A percentile compares a stretch with the other conserved stretches of the same genome.
These are phyloP conservation scores for Nycticebus coucang DNA, from an alignment of 2,113 vertebrate species.

Conservation along the genomic window DNA sequence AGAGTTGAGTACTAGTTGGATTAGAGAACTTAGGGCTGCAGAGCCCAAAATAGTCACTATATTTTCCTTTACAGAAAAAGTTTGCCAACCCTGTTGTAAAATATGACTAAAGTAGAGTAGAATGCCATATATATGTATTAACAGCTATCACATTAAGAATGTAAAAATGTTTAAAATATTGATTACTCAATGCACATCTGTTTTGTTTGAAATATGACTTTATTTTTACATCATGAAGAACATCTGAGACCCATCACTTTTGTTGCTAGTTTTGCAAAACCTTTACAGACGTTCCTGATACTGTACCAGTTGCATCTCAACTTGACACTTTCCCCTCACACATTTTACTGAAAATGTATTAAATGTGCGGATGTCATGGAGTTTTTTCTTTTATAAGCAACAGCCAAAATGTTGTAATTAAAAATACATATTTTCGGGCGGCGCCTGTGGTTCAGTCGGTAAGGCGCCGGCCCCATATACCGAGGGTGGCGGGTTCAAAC, in stretches of 20 bases:
- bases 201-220: background rate
- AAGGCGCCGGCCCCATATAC: no score
- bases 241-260: background rate
- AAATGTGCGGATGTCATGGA: background rate
- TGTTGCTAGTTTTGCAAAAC: slow-evolving; percentile 17
- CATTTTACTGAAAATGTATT: slow-evolving; percentile 17
- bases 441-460: no score
- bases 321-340: background rate
- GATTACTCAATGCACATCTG: background rate
- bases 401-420: background rate
- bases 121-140: background rate
- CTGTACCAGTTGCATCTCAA: background rate
- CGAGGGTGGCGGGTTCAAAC: no score
- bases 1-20: background rate
- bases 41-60: background rate
- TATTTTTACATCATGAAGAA: background rate
- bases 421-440: background rate
- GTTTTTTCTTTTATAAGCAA: slow-evolving; percentile 8
- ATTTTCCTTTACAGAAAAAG: background rate
- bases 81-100: background rate
- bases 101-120: background rate
- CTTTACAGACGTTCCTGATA: background rate
- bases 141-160: background rate
- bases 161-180: background rate
- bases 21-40: background rate